phyloP scores from a whole-genome alignment of 2,888 invertebrate genomes.

The Trilocha varians region DNA sequence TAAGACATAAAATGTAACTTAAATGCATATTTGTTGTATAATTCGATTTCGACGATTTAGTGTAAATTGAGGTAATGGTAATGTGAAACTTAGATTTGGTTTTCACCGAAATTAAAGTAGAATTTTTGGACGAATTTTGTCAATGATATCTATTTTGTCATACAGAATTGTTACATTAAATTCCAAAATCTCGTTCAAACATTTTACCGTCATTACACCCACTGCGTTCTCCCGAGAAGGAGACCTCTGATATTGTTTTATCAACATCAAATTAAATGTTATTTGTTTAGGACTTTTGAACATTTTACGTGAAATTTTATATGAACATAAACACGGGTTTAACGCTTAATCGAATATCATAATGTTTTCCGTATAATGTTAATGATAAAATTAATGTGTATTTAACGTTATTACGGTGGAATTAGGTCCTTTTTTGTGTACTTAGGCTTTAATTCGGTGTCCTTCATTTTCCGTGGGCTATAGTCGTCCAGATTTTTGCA shows the following conservation, averaged over 20 bases:
- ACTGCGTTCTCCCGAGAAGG: not conserved
- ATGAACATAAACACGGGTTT: not conserved
- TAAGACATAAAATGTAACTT: no score
- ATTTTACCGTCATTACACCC: not conserved
- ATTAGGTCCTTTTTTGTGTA: not conserved
- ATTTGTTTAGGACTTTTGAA: conserved; percentile 16
- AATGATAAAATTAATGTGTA: not conserved
- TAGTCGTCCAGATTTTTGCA: no score
- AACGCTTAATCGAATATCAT: not conserved
- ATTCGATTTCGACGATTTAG: no score
- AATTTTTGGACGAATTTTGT: no score
- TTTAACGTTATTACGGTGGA: not conserved
- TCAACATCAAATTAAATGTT: conserved; percentile 16
- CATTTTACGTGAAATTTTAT: not conserved
- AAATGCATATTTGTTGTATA: no score
- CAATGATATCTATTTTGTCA: no score
- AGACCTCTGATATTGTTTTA: conserved; percentile 10
- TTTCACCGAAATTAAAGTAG: no score
- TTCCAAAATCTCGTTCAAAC: not conserved
- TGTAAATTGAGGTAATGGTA: no score
- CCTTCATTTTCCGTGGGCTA: no score
- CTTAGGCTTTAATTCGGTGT: not conserved
- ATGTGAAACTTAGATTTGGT: no score
- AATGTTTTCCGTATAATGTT: not conserved
- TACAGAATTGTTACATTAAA: no score